Percentiles rank a stretch among this genome's conserved stretches.
Evolutionary conservation across 2,113 vertebrate genomes (phyloP).

Genomic region (Actinemys pallida): DNA sequence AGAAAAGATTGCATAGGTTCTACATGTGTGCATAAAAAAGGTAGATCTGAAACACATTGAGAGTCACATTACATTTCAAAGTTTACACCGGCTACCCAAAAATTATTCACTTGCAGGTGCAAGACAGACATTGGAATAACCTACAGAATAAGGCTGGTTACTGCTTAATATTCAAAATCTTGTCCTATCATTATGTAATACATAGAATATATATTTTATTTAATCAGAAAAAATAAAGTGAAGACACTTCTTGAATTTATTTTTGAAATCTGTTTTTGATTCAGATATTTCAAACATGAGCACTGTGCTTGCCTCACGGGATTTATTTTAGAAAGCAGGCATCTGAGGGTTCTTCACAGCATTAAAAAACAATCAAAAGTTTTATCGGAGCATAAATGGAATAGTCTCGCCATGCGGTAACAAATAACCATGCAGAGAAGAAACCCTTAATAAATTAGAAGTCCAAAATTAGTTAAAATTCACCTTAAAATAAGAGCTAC

Average conservation of each 20-base stretch:
- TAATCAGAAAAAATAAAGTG: constrained; percentile 13
- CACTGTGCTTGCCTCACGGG: not conserved
- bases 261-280: not conserved
- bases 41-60: constrained; percentile 35
- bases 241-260: not conserved
- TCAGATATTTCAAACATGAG: constrained; percentile 25
- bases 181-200: not conserved
- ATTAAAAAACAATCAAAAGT: not conserved
- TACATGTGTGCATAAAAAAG: constrained; percentile 58
- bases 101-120: constrained; percentile 40
- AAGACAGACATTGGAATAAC: constrained; percentile 49
- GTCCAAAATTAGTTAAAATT: constrained; percentile 4
- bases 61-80: constrained; percentile 59
- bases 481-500: constrained; percentile 9
- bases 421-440: constrained; percentile 52
- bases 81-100: constrained; percentile 56
- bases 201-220: not conserved
- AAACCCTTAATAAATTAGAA: constrained; percentile 29
- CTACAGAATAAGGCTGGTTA: constrained; percentile 63
- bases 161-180: constrained; percentile 29
- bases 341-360: not conserved
- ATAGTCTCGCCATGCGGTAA: constrained; percentile 35
- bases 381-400: constrained; percentile 25
- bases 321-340: not conserved
- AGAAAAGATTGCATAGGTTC: constrained; percentile 74